Conservation (phyloP, 2,888 invertebrate species). For the Diploptera punctata region DNA sequence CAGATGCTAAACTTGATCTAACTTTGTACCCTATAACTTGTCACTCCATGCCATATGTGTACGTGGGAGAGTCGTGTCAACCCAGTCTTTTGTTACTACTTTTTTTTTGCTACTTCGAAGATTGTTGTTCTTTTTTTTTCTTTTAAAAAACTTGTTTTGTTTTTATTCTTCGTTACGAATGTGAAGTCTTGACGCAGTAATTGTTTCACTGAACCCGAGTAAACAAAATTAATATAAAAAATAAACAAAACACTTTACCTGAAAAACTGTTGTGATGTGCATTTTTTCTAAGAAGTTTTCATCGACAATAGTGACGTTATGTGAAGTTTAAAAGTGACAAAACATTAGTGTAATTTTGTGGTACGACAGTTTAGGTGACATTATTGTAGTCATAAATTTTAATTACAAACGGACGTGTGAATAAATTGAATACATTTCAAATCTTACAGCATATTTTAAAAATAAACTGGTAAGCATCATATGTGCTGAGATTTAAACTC, state of each 20-base stretch:
- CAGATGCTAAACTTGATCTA: not conserved
- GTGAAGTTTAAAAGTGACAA: too few relatives aligned
- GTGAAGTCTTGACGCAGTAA: not conserved
- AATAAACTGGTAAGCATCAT: too few relatives aligned
- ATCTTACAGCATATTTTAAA: too few relatives aligned
- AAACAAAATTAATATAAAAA: not conserved
- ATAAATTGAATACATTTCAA: too few relatives aligned
- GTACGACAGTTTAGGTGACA: too few relatives aligned
- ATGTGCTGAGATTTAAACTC: too few relatives aligned
- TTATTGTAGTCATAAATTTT: too few relatives aligned
- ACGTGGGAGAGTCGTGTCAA: not conserved
- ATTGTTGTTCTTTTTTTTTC: not conserved
- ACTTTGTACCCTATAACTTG: not conserved
- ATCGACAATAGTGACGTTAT: too few relatives aligned
- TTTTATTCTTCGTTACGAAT: not conserved
- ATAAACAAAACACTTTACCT: not conserved
- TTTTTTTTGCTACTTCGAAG: conserved; percentile 10
- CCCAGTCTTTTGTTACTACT: not conserved
- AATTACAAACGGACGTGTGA: too few relatives aligned
- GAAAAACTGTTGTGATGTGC: not conserved
- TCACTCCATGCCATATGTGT: conserved; percentile 20
- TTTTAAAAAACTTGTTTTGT: not conserved
- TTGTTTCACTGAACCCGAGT: not conserved
- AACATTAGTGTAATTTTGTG: too few relatives aligned
- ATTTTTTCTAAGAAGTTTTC: too few relatives aligned